These are phyloP conservation scores for Remorina albescens DNA, from an alignment of 2,797 vertebrate species.

Conservation along the genomic window DNA sequence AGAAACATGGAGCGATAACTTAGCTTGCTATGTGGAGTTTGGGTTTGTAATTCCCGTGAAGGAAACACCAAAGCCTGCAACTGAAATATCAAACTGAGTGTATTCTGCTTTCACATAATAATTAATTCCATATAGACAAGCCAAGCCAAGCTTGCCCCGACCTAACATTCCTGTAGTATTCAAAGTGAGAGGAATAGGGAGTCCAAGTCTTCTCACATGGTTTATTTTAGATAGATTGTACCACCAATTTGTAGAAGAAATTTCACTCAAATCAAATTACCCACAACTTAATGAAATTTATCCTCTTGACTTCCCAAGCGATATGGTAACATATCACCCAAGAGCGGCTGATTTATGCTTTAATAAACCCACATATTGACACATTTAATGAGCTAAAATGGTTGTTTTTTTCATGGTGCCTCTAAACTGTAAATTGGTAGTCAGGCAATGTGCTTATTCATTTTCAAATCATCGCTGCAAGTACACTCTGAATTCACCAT, in stretches of 20 bases:
- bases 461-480: constrained; percentile 55
- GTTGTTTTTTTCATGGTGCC: constrained; percentile 30
- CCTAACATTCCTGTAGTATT: background rate
- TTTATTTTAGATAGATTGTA: constrained; percentile 1
- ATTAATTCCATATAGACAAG: background rate
- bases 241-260: background rate
- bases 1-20: no score
- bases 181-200: background rate
- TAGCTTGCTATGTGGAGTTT: no score
- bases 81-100: background rate
- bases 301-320: background rate
- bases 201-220: background rate
- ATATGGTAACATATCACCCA: background rate
- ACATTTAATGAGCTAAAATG: constrained; percentile 17
- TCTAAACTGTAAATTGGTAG: constrained; percentile 30
- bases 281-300: background rate
- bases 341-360: constrained; percentile 17
- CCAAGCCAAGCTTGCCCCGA: background rate
- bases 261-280: constrained; percentile 13
- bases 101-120: background rate
- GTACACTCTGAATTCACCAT: constrained; percentile 52
- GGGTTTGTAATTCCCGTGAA: no score
- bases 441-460: constrained; percentile 29
- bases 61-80: background rate
- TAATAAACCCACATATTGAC: constrained; percentile 18